Evolutionary conservation across 92 coral and sea anemone genomes (phyloP), one percentile per base, ranked within the genome.

Genomic region (Scolanthus callimorphus): DNA sequence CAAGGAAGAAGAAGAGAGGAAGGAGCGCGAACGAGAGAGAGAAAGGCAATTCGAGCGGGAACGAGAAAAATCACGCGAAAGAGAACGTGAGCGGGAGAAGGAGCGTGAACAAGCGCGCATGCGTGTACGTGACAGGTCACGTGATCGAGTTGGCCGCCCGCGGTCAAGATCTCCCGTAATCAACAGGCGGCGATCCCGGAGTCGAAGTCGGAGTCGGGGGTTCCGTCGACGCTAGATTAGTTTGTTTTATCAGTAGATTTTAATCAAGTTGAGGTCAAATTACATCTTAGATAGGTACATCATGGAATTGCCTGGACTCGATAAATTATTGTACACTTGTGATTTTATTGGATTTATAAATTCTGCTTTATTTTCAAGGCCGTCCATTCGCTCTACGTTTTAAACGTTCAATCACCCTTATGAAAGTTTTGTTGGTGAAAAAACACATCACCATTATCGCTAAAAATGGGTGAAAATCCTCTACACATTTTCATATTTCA

Each of bases 141-240:
- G 59, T 20, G 69, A 70, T 17, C 60, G 59, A 8, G 69, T 56
- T 51, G 73, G 47, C 13, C 31, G 48, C 29, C 62, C 39, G 41
- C 80, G 88, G 22, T 82, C 88, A 9, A 67, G 70, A 19, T 82
- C 88, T 2, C 88, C 88, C 23, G 58, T 57, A 53, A 74, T 62
- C 39, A 60, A 73, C 27, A 55, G 81, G 28, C 48, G 62, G 26
- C 23, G 45, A 0, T 57, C 65, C 31, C 66, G 73, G 0, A 78
- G 85, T 37, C 54, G 59, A 48, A 79, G 88, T 57, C 73, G 82
- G 50, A 62, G 84, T 34, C 62, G 80, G 29, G 55, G 69, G 10
- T 43, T 67, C 26, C 63, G 83, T 25, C 68, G 88, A 45, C 82
- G 82, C 29, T 75, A 65, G 63, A 68, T 24, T 3, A n/a, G 22